These are phyloP conservation scores for Echinometra lucunter DNA, from an alignment of 53 echinoderm and acorn worm species.

Conservation along the genomic window DNA sequence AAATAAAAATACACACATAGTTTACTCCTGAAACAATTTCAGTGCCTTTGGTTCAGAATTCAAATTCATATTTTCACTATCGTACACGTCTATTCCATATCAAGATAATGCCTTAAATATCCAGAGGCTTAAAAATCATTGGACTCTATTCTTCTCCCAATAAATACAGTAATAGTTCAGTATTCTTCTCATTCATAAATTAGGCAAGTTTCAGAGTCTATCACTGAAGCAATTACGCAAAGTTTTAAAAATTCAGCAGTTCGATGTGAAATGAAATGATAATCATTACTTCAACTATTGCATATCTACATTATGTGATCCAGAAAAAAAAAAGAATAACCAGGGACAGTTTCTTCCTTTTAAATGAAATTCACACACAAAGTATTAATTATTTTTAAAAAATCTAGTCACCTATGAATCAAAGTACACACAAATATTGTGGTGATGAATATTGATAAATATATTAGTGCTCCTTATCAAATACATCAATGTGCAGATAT, in stretches of 20 bases:
- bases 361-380: constrained; percentile 1
- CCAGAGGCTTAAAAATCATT: not conserved
- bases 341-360: not conserved
- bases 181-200: not conserved
- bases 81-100: not conserved
- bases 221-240: not conserved
- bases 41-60: not conserved
- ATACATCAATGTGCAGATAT: not conserved
- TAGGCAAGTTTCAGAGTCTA: not conserved
- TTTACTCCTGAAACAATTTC: not conserved
- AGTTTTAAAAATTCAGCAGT: not conserved
- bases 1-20: not conserved
- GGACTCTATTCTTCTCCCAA: not conserved
- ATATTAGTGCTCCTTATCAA: constrained; percentile 23
- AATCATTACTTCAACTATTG: not conserved
- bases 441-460: not conserved
- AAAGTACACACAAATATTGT: constrained; percentile 15
- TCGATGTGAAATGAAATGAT: not conserved
- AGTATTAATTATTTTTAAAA: not conserved
- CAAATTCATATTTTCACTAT: not conserved
- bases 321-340: not conserved
- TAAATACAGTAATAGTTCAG: not conserved
- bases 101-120: not conserved
- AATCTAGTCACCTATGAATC: not conserved
- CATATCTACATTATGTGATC: not conserved